phyloP scores from a whole-genome alignment of 2,888 invertebrate genomes.

The Campoplex nolae region DNA sequence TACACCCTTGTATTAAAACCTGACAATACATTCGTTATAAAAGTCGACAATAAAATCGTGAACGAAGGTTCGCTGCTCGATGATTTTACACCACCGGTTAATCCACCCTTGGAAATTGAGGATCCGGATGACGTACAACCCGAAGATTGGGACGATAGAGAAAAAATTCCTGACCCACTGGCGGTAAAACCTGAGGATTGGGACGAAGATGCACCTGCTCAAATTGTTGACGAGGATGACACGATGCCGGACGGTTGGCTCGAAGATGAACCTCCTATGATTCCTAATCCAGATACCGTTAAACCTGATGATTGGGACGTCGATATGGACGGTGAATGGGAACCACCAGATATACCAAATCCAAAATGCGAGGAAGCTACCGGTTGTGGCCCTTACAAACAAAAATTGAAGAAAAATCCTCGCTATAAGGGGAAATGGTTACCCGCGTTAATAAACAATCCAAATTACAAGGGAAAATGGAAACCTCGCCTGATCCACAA shows the following conservation, averaged over 20 bases:
- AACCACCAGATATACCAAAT: conserved; percentile 96
- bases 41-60: conserved; percentile 93
- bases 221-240: conserved; percentile 94
- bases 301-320: conserved; percentile 99
- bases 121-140: conserved; percentile 95
- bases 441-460: conserved; percentile 95
- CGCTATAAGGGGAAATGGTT: conserved; percentile 97
- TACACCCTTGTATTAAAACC: conserved; percentile 92
- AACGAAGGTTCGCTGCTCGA: conserved; percentile 95
- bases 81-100: conserved; percentile 97
- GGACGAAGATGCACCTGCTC: conserved; percentile 97
- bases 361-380: conserved; percentile 91
- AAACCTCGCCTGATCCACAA: conserved; percentile 93
- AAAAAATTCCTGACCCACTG: conserved; percentile 95
- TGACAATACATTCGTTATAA: conserved; percentile 92
- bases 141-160: conserved; percentile 98
- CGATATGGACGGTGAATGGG: conserved; percentile 99
- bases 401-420: conserved; percentile 95
- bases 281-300: conserved; percentile 93
- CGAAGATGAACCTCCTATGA: conserved; percentile 94
- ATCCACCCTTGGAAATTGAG: conserved; percentile 97
- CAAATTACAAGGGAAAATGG: conserved; percentile 98
- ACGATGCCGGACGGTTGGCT: conserved; percentile 96
- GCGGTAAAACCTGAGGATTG: conserved; percentile 97
- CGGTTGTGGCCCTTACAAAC: conserved; percentile 97